Conservation (phyloP, 2,113 vertebrate genomes). For the Lepidothrix coronata region DNA sequence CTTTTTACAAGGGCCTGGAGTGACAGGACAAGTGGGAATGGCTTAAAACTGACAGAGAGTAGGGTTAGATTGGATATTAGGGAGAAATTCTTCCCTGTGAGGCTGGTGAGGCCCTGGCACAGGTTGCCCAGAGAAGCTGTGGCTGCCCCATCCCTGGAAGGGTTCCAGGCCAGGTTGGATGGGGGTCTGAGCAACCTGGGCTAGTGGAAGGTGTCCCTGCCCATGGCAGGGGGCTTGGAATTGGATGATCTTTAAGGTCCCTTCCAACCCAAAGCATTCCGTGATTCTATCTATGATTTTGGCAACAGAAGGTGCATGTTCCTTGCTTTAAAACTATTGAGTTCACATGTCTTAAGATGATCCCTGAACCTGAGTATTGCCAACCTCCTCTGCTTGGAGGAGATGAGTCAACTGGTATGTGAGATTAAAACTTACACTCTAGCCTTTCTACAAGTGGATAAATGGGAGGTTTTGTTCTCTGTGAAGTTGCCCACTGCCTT, state of each 20-base stretch:
- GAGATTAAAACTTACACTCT: background rate
- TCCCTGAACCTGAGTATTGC: background rate
- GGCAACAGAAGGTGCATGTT: background rate
- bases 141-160: background rate
- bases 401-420: background rate
- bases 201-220: rapidly evolving
- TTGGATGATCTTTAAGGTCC: background rate
- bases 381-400: background rate
- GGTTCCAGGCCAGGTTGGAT: background rate
- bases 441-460: background rate
- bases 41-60: background rate
- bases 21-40: background rate
- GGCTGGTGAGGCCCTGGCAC: background rate
- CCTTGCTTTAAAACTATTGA: background rate
- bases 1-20: background rate
- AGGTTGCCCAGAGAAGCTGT: background rate
- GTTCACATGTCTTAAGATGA: background rate
- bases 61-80: background rate
- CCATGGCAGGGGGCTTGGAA: background rate
- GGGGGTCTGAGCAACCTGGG: background rate
- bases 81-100: background rate
- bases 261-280: background rate
- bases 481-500: background rate
- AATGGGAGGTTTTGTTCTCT: background rate
- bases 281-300: background rate